Conservation (phyloP, 2,797 vertebrate genomes). For the Jordanella pulchra region DNA sequence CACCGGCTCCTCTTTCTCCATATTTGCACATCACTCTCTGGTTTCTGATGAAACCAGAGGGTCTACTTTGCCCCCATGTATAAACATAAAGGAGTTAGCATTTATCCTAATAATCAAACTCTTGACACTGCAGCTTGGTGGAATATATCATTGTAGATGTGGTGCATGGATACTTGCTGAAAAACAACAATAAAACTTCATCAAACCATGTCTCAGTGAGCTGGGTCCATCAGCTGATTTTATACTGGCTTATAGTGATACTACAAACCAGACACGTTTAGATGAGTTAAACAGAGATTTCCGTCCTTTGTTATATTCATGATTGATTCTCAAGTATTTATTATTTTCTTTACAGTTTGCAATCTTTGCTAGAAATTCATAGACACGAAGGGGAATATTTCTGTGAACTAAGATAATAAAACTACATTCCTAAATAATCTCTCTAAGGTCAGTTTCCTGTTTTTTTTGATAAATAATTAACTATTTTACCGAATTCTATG, state of each 20-base stretch:
- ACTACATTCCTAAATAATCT: too few relatives aligned
- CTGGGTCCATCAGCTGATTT: slow-evolving; percentile 14
- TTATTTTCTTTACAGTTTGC: neutral
- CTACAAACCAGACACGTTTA: neutral
- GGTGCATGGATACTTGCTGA: slow-evolving; percentile 82
- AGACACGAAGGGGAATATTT: neutral
- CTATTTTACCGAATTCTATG: too few relatives aligned
- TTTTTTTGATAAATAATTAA: too few relatives aligned
- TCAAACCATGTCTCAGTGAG: slow-evolving; percentile 60
- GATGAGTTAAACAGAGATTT: neutral
- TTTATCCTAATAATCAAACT: slow-evolving; percentile 66
- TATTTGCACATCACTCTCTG: slow-evolving; percentile 36
- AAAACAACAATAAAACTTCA: slow-evolving; percentile 74
- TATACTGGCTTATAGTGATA: neutral
- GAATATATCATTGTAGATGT: slow-evolving; percentile 79
- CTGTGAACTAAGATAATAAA: neutral
- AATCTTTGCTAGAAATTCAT: too few relatives aligned
- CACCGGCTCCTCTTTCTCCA: slow-evolving; percentile 14
- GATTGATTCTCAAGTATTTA: neutral
- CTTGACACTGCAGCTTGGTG: slow-evolving; percentile 78
- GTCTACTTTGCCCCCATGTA: slow-evolving; percentile 41
- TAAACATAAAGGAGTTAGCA: slow-evolving; percentile 61
- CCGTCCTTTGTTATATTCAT: neutral
- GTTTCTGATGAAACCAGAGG: slow-evolving; percentile 52
- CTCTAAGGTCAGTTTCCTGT: too few relatives aligned